Evolutionary conservation across 37 sponge, comb jelly and placozoan genomes (phyloP).

Genomic region (Cladorhizidae sp.): DNA sequence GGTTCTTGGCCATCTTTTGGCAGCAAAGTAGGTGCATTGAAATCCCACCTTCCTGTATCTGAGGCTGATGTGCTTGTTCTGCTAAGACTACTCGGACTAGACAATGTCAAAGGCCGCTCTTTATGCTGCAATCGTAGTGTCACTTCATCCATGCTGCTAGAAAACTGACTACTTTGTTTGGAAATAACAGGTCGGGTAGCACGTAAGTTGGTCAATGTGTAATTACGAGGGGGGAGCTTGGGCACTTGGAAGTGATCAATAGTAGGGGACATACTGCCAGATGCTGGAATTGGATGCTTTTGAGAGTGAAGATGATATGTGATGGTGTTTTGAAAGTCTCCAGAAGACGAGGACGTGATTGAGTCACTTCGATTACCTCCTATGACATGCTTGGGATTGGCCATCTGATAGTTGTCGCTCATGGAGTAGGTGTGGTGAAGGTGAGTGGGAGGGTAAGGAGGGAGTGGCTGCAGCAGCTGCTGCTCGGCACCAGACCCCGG

Average conservation of each 20-base stretch:
- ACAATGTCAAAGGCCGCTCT: not conserved
- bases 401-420: not conserved
- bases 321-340: too few species aligned
- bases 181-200: too few species aligned
- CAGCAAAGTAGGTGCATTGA: not conserved
- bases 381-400: not conserved
- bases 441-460: not conserved
- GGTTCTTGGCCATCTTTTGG: slow-evolving; percentile 2
- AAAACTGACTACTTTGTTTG: too few species aligned
- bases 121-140: not conserved
- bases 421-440: not conserved
- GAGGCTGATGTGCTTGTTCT: too few species aligned
- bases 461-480: not conserved
- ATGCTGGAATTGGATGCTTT: too few species aligned
- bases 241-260: not conserved
- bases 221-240: not conserved
- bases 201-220: not conserved
- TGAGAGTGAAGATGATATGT: too few species aligned
- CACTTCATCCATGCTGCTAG: not conserved
- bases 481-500: slow-evolving; percentile 2
- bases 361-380: not conserved
- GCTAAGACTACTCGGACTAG: too few species aligned
- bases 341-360: not conserved
- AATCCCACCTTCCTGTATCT: too few species aligned
- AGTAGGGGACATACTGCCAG: too few species aligned